Base-by-base conservation (phyloP, 2,113 vertebrate species). In the Conger conger region DNA sequence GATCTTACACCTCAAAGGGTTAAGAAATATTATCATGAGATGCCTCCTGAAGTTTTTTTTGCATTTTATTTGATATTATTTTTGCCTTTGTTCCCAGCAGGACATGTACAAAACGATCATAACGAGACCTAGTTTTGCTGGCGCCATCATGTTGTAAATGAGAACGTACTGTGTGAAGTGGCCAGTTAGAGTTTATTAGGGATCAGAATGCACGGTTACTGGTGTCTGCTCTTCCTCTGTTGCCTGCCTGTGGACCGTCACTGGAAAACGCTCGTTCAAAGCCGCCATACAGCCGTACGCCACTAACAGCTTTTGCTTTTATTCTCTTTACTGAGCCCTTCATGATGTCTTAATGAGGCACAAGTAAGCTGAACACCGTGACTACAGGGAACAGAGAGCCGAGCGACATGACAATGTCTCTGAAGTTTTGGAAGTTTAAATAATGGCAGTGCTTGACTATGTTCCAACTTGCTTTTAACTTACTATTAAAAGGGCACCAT, bases 11-110 rank as follows among this genome's bases (percentile, higher is more conserved):
- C n/a, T n/a, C n/a, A n/a, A n/a, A n/a, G n/a, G n/a, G n/a, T n/a
- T n/a, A 92, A 93, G 89, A 92, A 87, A 93, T 93, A 92, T 63
- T 80, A 92, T 17, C 68, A 73, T 33, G 23, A 63, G 57, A 63
- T 63, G 57, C 57, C 23, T 27, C 7, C 57, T 27, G 2, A 50
- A 63, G 20, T 63, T 63, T 20, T 4, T 27, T 50, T 50, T 50
- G 9, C 15, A 50, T 50, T 50, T 50, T 50, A 50, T 50, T 50
- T 50, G 9, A 42, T 42, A 42, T 50, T 11, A 0, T 50, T 7
- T 73, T 73, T 33, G 11, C n/a, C n/a, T 33, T 73, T 73, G 27
- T 27, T 33, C n/a, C 68, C 68, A 30, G 68, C 68, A 73, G n/a
- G 68, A 33, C 30, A 73, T 13, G 13, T 30, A 73, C 9, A 18